Conservation (phyloP, 2,888 invertebrate genomes). For the Tryphoninae sp. region DNA sequence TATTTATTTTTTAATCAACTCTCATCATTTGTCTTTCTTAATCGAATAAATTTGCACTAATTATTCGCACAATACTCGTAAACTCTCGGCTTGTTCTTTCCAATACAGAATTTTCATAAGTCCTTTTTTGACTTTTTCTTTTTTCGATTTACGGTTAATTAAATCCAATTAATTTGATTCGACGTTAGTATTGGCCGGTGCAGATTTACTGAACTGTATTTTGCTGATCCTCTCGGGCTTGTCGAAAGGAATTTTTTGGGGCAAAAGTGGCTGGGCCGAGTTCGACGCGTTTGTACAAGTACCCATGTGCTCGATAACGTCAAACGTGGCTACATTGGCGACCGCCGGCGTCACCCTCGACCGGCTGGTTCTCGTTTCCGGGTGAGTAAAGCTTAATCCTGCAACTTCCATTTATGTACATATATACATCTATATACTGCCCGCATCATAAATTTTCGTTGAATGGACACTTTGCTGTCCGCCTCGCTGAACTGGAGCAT, state of each 20-base stretch:
- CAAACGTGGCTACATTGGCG: slow-evolving; percentile 75
- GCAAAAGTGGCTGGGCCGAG: slow-evolving; percentile 71
- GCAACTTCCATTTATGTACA: background rate
- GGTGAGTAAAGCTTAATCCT: slow-evolving; percentile 59
- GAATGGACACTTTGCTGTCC: background rate
- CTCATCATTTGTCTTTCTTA: too few species aligned
- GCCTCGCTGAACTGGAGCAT: background rate
- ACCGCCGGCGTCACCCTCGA: slow-evolving; percentile 75
- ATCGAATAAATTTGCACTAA: too few species aligned
- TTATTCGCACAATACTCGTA: too few species aligned
- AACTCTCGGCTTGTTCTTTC: too few species aligned
- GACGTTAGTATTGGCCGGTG: slow-evolving; percentile 74
- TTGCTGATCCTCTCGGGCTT: slow-evolving; percentile 75
- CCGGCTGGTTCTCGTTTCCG: slow-evolving; percentile 65
- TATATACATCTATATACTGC: background rate
- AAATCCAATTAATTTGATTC: background rate
- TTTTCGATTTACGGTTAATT: background rate
- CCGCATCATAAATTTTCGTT: background rate
- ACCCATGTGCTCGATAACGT: slow-evolving; percentile 75
- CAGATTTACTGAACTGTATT: slow-evolving; percentile 75
- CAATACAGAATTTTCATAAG: background rate
- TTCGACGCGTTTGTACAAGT: slow-evolving; percentile 77
- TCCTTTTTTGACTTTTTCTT: background rate
- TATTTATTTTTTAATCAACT: background rate
- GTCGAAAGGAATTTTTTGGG: slow-evolving; percentile 69